phyloP scores from a whole-genome alignment of 2,888 invertebrate genomes.

The Brachylomia viminalis region DNA sequence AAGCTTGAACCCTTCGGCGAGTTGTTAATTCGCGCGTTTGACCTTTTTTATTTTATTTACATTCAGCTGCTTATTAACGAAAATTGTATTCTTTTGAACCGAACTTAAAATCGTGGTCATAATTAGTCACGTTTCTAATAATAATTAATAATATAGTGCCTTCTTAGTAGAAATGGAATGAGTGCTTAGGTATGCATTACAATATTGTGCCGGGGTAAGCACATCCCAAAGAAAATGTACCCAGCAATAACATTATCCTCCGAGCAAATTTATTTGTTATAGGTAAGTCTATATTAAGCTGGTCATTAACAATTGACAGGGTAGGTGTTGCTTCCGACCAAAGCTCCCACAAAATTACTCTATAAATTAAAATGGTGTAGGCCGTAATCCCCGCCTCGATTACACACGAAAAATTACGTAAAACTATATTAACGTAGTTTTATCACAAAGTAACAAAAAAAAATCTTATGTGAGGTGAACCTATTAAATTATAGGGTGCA shows the following conservation, averaged over 20 bases:
- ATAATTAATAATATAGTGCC: neutral
- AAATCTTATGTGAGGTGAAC: neutral
- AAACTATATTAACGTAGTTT: neutral
- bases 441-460: slow-evolving; percentile 4
- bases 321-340: slow-evolving; percentile 27
- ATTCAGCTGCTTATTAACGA: slow-evolving; percentile 60
- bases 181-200: neutral
- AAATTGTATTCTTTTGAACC: slow-evolving; percentile 56
- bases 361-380: slow-evolving; percentile 25
- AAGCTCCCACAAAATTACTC: slow-evolving; percentile 29
- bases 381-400: neutral
- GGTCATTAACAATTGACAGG: slow-evolving; percentile 25
- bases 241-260: neutral
- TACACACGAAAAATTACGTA: neutral
- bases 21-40: slow-evolving; percentile 71
- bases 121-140: slow-evolving; percentile 38
- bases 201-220: neutral
- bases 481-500: neutral
- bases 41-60: slow-evolving; percentile 70
- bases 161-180: neutral
- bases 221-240: neutral
- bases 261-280: slow-evolving; percentile 21
- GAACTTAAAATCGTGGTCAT: slow-evolving; percentile 38
- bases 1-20: slow-evolving; percentile 70
- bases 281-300: slow-evolving; percentile 26